Base-by-base conservation (phyloP, 2,888 invertebrate genomes). In the Brassicogethes aeneus region DNA sequence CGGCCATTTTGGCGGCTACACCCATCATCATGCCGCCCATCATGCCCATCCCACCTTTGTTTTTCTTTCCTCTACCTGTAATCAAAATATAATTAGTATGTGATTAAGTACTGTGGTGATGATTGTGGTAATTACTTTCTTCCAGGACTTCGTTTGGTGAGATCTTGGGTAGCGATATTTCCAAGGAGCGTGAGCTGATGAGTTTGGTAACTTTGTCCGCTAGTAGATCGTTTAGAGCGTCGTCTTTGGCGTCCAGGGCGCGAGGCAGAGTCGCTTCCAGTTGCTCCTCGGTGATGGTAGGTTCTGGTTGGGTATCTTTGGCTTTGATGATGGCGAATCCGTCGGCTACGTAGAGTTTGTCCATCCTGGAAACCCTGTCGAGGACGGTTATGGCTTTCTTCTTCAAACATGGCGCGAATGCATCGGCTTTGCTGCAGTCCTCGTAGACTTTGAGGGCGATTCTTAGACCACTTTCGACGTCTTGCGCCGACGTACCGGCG, bases 21-120 rank as follows among this genome's bases (percentile, higher is more conserved):
- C 86, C 87, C 85, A 87, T 87, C 82, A 87, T 85, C 85, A 90
- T 85, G 78, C 85, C 86, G 23, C 83, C 79, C 86, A 89, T 86
- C 85, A 88, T 88, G 57, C 87, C 86, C 86, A 89, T 86, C 85
- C 87, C 88, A 57, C 87, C 86, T 74, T 88, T 88, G 85, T 86
- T 86, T 67, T 32, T 44, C 14, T 42, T 45, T 33, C 44, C 50
- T 23, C 56, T 49, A 38, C 54, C 56, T 55, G 42, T 3, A 48
- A 52, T 14, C 40, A 41, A 15, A 37, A 33, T 16, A 45, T 43
- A 42, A 32, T n/a, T n/a, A n/a, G n/a, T n/a, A n/a, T n/a, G n/a
- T n/a, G n/a, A n/a, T n/a, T n/a, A 17, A 10, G n/a, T 8, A 42
- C 15, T 32, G 16, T 30, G 33, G 15, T 23, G 17, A 15, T 38